Base-by-base conservation (phyloP, 2,797 vertebrate genomes). In the Capromys pilorides region DNA sequence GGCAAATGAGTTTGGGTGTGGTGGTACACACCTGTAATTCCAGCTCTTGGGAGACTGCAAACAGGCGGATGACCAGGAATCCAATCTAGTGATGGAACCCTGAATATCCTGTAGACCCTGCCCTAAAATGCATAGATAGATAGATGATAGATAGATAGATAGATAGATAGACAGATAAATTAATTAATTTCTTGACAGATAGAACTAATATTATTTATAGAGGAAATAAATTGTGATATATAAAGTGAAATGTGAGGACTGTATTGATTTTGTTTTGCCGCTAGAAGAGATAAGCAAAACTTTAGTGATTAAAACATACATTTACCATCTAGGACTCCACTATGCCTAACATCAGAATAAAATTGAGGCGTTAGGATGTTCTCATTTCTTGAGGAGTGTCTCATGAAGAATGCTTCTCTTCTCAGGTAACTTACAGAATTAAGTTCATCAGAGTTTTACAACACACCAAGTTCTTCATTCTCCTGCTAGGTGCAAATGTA, bases 311-410 rank as follows among this genome's bases (percentile, higher is more conserved):
- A 39, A 45, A 84, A 66, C 28, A 79, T 6, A 69, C 19, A 82
- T 62, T 22, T 36, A 66, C 41, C 59, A 26, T 33, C 51, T 83
- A 12, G 61, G 0, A 24, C 2, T 71, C 22, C 36, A 71, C 1
- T 6, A 21, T 3, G 12, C 22, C 16, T 51, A 6, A 33, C 14
- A 45, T 6, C 0, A 18, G 28, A 36, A 67, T 31, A 39, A 69
- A 83, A 86, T 19, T 41, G 54, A 64, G 31, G 33, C 75, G 6
- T 41, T 36, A 61, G 7, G 31, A 57, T 49, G 54, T 31, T 57
- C 2, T 24, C n/a, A 39, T 49, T 26, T 18, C 45, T 31, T 61
- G 1, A 36, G 0, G 0, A 57, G 9, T 13, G 26, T 67, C 3
- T 31, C 51, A 82, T 21, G 21, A 3, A 71, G 33, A 69, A 79